Evolutionary conservation across 2,888 invertebrate species (phyloP), one percentile per base, ranked within the genome.

Genomic region (Prenolepis imparis): DNA sequence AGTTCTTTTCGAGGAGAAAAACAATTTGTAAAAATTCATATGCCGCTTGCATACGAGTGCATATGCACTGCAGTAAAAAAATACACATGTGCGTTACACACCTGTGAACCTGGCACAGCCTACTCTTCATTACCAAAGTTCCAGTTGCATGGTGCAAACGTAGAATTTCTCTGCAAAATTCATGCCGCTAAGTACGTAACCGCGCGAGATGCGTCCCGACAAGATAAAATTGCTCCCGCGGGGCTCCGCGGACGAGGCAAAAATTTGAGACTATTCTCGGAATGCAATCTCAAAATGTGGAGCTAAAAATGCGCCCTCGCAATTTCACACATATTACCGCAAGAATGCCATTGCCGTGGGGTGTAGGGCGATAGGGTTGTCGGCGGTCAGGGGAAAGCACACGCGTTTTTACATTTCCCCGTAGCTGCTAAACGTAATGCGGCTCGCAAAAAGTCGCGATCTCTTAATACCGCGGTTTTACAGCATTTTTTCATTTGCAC

Each of bases 311-410:
- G 89, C 91, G 91, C 89, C 90, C 87, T 89, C 84, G 91, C 92
- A 92, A 92, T 92, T 92, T 92, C 92, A 89, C 89, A 92, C 90
- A 89, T 90, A 91, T 92, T 91, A 92, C 89, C 89, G 89, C 86
- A 90, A 91, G 89, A 92, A 91, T 92, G 91, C 85, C 74, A 67
- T 39, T 48, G 52, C 64, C 41, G 82, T 32, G 61, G 81, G 84
- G 74, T 61, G 72, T 82, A 82, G 84, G 84, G 48, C 21, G 52
- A 64, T 84, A 73, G 82, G 66, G 84, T 85, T 84, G 81, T 84
- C 80, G 82, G 74, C 70, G 85, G 86, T 82, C 77, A 73, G 83
- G 68, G 82, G 87, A 84, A 84, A 83, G 75, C 84, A 84, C 86
- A 84, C 83, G 86, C 86, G 86, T 89, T 88, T 90, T 88, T 88